Conservation (phyloP, 2,888 invertebrate genomes). For the Pristionchus arcanus region DNA sequence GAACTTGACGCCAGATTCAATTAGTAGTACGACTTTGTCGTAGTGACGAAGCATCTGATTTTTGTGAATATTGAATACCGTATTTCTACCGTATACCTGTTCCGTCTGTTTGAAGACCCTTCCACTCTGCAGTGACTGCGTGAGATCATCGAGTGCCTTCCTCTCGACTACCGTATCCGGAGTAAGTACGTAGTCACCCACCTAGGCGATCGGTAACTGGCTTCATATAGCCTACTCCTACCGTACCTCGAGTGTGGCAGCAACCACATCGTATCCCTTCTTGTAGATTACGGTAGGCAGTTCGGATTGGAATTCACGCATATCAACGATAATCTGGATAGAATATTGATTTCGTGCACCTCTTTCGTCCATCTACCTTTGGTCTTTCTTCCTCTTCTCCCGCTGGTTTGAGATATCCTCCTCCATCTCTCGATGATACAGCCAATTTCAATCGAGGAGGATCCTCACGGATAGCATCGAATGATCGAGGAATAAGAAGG, state of each 20-base stretch:
- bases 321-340: conserved; percentile 88
- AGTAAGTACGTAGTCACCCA: conserved; percentile 97
- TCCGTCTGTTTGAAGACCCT: conserved; percentile 95
- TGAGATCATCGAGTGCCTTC: conserved; percentile 91
- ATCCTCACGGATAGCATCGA: conserved; percentile 73
- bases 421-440: conserved; percentile 59
- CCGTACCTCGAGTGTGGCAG: conserved; percentile 69
- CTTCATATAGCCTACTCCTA: neutral
- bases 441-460: conserved; percentile 64
- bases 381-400: conserved; percentile 60
- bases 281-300: conserved; percentile 94
- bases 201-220: conserved; percentile 56
- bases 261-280: conserved; percentile 91
- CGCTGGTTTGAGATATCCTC: conserved; percentile 57
- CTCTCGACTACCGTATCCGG: conserved; percentile 97
- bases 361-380: conserved; percentile 52
- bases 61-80: neutral
- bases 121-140: conserved; percentile 95
- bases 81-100: conserved; percentile 65
- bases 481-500: conserved; percentile 74
- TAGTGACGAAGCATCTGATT: conserved; percentile 76
- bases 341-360: neutral
- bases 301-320: conserved; percentile 97
- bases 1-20: conserved; percentile 76
- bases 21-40: conserved; percentile 70